phyloP scores from a whole-genome alignment of 2,888 invertebrate genomes.

The Candidula unifasciata region DNA sequence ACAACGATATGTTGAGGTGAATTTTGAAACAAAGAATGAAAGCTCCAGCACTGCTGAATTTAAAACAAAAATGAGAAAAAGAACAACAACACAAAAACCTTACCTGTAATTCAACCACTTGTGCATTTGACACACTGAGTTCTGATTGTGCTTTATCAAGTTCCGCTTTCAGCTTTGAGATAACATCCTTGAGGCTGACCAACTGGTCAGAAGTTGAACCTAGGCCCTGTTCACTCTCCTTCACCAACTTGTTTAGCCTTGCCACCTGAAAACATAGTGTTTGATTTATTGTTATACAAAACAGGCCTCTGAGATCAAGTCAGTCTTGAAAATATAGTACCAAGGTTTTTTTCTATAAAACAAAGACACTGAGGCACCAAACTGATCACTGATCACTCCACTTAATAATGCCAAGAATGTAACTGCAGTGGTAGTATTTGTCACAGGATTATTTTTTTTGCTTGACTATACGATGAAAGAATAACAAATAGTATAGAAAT shows the following conservation, averaged over 20 bases:
- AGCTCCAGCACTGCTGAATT: background rate
- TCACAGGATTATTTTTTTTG: too few species aligned
- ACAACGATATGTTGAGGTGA: too few species aligned
- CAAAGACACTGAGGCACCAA: too few species aligned
- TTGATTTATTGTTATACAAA: too few species aligned
- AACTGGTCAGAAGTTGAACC: constrained; percentile 72
- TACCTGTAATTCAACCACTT: constrained; percentile 69
- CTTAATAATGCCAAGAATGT: too few species aligned
- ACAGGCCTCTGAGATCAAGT: background rate
- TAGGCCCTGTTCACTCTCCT: constrained; percentile 72
- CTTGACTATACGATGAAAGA: too few species aligned
- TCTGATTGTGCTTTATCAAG: constrained; percentile 70
- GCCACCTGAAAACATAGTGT: constrained; percentile 61
- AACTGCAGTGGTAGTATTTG: too few species aligned
- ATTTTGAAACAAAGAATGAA: too few species aligned
- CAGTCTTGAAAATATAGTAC: background rate
- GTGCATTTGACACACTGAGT: constrained; percentile 64
- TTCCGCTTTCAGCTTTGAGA: constrained; percentile 68
- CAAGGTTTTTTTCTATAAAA: too few species aligned
- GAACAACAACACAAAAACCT: background rate
- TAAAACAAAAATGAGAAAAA: background rate
- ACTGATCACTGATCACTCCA: too few species aligned
- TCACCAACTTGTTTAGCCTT: constrained; percentile 68
- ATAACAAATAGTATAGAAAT: too few species aligned
- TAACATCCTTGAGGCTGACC: constrained; percentile 68